A percentile compares a stretch with the other conserved stretches of the same genome.
Conservation (phyloP, 2,888 invertebrate species). For the Platycheirus albimanus region DNA sequence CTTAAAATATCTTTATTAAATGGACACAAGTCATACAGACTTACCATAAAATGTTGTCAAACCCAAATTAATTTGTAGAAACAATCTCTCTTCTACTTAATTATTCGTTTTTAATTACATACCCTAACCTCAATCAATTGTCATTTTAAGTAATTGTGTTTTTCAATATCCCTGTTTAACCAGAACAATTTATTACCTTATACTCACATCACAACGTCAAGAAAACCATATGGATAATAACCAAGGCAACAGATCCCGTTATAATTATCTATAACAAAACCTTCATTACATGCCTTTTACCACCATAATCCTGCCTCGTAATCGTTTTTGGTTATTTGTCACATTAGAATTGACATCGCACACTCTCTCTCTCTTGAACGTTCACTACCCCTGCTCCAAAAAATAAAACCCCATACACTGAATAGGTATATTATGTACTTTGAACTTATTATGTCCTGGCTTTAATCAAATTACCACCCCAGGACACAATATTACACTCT, state of each 20-base stretch:
- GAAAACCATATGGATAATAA: conserved; percentile 19
- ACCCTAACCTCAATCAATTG: neutral
- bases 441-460: conserved; percentile 13
- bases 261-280: conserved; percentile 32
- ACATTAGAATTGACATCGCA: conserved; percentile 22
- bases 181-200: conserved; percentile 2
- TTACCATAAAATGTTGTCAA: no score
- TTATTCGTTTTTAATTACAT: neutral
- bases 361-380: neutral
- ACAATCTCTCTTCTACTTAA: neutral
- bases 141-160: neutral
- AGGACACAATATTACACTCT: neutral
- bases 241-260: neutral
- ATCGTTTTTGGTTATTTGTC: conserved; percentile 28
- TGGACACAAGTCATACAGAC: no score
- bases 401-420: no score
- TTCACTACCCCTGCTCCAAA: neutral
- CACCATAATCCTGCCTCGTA: conserved; percentile 4
- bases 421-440: neutral
- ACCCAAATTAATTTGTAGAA: no score
- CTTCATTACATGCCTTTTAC: conserved; percentile 10
- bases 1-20: no score
- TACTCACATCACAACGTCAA: neutral
- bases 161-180: neutral
- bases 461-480: conserved; percentile 27